These are phyloP conservation scores for Tenebrosternarchus preto DNA, from an alignment of 2,113 vertebrate genomes.

Conservation along the genomic window DNA sequence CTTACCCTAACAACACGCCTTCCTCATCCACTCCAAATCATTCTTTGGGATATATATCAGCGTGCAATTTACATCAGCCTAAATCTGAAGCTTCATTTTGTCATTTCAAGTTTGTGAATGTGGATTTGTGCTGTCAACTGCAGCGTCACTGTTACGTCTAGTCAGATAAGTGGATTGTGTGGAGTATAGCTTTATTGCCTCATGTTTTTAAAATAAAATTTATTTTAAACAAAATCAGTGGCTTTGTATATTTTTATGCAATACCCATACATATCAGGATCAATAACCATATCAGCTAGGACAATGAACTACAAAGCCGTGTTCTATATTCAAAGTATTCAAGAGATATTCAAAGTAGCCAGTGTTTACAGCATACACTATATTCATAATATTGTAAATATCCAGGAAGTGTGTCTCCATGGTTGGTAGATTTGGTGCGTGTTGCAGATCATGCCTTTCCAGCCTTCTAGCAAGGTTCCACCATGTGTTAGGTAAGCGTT, in stretches of 20 bases:
- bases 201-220: constrained; percentile 65
- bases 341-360: no score
- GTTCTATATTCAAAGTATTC: no score
- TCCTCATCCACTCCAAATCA: neutral
- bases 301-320: neutral
- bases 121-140: neutral
- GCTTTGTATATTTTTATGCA: constrained; percentile 14
- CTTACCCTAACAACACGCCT: constrained; percentile 4
- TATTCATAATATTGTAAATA: no score
- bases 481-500: neutral
- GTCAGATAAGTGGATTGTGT: constrained; percentile 18
- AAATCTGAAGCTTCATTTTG: no score
- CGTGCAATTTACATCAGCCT: no score
- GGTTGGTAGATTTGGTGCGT: no score
- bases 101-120: constrained; percentile 9
- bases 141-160: neutral
- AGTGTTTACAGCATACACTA: neutral
- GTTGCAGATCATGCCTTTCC: no score
- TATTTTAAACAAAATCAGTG: constrained; percentile 52
- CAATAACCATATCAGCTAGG: neutral
- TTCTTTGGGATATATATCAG: neutral
- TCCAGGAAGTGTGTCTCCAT: no score
- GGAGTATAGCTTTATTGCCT: constrained; percentile 49
- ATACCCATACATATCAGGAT: neutral
- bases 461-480: no score